Conservation (phyloP, 2,113 vertebrate species). For the Platichthys stellatus region DNA sequence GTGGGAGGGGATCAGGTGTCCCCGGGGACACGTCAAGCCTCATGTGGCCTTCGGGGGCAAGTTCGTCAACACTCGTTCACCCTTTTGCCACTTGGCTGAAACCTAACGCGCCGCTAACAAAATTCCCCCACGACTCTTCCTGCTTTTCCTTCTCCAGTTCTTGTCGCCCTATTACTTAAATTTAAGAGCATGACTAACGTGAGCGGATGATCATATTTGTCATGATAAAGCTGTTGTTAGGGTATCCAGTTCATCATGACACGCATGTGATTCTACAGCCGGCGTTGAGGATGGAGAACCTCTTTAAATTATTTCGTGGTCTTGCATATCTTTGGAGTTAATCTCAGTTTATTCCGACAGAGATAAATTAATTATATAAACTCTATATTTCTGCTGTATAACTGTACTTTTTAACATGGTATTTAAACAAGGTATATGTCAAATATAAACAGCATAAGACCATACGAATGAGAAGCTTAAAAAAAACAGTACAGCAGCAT, state of each 20-base stretch:
- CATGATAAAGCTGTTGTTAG: not conserved
- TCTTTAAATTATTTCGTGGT: too few species aligned
- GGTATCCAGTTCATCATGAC: not conserved
- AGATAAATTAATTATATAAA: too few species aligned
- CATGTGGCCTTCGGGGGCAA: constrained; percentile 14
- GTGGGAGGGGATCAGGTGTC: not conserved
- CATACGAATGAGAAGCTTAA: too few species aligned
- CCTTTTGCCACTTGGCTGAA: constrained; percentile 30
- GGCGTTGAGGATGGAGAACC: not conserved
- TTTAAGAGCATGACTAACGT: not conserved
- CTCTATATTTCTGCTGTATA: too few species aligned
- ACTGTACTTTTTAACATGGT: too few species aligned
- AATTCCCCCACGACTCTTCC: constrained; percentile 13
- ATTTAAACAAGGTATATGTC: too few species aligned
- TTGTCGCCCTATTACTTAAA: not conserved
- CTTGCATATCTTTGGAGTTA: too few species aligned
- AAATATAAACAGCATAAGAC: too few species aligned
- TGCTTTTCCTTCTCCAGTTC: not conserved
- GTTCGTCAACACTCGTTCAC: not conserved
- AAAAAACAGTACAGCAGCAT: too few species aligned
- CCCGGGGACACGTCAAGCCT: not conserved
- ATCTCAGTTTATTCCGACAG: too few species aligned
- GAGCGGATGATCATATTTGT: constrained; percentile 7
- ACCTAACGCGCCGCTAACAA: constrained; percentile 17
- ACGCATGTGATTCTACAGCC: constrained; percentile 13